Evolutionary conservation across 2,797 vertebrate genomes (phyloP), one percentile per base, ranked within the genome.

Genomic region (Allobates femoralis): DNA sequence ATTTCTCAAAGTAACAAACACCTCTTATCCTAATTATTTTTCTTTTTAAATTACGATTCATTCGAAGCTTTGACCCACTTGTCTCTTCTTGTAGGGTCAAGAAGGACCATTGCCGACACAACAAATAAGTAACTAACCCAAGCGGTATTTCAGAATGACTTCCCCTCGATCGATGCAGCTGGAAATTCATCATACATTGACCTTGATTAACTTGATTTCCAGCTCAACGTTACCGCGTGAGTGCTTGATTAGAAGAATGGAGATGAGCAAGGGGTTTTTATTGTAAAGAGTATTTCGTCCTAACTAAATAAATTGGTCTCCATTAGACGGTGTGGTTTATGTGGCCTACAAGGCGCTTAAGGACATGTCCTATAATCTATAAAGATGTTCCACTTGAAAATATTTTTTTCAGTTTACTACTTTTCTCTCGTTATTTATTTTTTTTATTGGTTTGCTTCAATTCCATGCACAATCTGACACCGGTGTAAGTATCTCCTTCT

Each of bases 161-260:
- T 74, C 71, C 23, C 50, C 71, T 74, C 71, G n/a, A 74, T 50
- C 71, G 21, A 74, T 74, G 41, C 71, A 1, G 41, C 71, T 50
- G 15, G 71, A 50, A 71, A 74, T 74, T 74, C 41, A 74, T 74
- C 71, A 46, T 50, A n/a, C 71, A 5, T 46, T 74, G 37, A 74
- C 71, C 71, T 74, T 18, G 12, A 74, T 74, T 74, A 41, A 50
- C 71, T 74, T 26, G 69, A 74, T 74, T 74, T 74, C 41, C 34
- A 50, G 37, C 37, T 46, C 23, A 50, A 5, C 69, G 1, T 50
- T 74, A 74, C 41, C 23, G 34, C 26, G 19, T 7, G n/a, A 74
- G 41, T 15, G 11, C 4, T 41, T 74, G 71, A 74, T 74, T 50
- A 74, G 71, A 50, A 73, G 41, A 74, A 15, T 50, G 41, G 41